Percentiles rank a stretch among this genome's conserved stretches.
phyloP scores from a whole-genome alignment of 1,140 invertebrate genomes.

The Anthonomus grandis region DNA sequence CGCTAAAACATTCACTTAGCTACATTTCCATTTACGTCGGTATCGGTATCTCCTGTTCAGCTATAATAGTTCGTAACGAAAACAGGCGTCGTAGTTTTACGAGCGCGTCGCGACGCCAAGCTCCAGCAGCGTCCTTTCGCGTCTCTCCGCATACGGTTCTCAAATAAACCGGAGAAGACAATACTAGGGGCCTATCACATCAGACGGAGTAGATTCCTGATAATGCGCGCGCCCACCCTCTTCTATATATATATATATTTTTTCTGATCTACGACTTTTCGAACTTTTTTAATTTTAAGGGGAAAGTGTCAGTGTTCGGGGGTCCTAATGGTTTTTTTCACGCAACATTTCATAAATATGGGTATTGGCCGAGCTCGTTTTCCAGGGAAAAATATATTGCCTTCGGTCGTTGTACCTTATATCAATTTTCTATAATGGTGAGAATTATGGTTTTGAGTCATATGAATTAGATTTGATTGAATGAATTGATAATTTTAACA shows the following conservation, averaged over 20 bases:
- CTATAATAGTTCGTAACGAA: no score
- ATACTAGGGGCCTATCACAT: conserved; percentile 18
- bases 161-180: conserved; percentile 25
- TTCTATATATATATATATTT: conserved; percentile 13
- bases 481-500: no score
- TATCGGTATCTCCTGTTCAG: no score
- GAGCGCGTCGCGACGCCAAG: conserved; percentile 21
- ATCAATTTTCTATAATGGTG: conserved; percentile 9
- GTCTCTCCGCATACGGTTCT: conserved; percentile 25
- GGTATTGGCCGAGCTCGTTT: conserved; percentile 20
- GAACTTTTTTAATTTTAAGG: conserved; percentile 30
- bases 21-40: no score
- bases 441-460: conserved; percentile 1
- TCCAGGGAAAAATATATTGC: conserved; percentile 15
- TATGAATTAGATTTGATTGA: neutral
- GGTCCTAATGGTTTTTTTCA: conserved; percentile 22
- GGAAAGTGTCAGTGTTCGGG: conserved; percentile 23
- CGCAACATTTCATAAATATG: conserved; percentile 27
- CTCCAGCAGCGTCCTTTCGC: conserved; percentile 16
- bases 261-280: conserved; percentile 22
- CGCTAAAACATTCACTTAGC: no score
- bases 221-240: conserved; percentile 25
- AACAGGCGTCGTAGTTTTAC: no score
- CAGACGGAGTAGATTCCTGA: conserved; percentile 21
- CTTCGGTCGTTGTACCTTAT: no score